A percentile compares a stretch with the other conserved stretches of the same genome.
Conservation (phyloP, 2,797 vertebrate species). For the Eulemur coronatus region DNA sequence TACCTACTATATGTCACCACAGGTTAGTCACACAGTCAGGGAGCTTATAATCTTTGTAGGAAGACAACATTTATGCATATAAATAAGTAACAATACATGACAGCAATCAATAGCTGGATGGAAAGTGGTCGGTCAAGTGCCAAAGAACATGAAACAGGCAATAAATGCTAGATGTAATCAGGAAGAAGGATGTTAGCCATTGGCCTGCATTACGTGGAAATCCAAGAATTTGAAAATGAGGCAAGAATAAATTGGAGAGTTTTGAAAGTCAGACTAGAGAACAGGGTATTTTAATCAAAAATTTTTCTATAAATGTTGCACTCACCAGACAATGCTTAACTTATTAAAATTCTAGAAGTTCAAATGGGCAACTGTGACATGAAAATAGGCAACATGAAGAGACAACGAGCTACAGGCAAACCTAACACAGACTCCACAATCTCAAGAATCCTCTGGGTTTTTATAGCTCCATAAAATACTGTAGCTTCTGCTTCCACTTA, state of each 20-base stretch:
- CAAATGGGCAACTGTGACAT: not conserved
- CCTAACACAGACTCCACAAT: not conserved
- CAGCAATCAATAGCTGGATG: not conserved
- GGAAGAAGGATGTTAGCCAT: not conserved
- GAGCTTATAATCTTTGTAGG: not conserved
- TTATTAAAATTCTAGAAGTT: not conserved
- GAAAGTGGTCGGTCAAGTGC: not conserved
- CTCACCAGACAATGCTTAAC: constrained; percentile 22
- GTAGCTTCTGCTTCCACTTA: not conserved
- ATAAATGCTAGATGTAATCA: not conserved
- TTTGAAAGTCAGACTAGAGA: not conserved
- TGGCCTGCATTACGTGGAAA: not conserved
- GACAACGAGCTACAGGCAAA: not conserved
- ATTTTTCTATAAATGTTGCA: not conserved
- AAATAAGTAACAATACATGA: not conserved
- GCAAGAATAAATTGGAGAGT: not conserved
- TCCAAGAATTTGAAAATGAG: constrained; percentile 42
- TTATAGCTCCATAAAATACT: not conserved
- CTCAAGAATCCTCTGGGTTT: not conserved
- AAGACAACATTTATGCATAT: not conserved
- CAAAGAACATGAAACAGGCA: not conserved
- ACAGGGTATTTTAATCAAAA: not conserved
- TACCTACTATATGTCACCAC: not conserved
- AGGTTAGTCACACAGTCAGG: not conserved
- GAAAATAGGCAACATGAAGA: not conserved